These are phyloP conservation scores for Fundulus diaphanus DNA, from an alignment of 2,797 vertebrate species.

Conservation along the genomic window DNA sequence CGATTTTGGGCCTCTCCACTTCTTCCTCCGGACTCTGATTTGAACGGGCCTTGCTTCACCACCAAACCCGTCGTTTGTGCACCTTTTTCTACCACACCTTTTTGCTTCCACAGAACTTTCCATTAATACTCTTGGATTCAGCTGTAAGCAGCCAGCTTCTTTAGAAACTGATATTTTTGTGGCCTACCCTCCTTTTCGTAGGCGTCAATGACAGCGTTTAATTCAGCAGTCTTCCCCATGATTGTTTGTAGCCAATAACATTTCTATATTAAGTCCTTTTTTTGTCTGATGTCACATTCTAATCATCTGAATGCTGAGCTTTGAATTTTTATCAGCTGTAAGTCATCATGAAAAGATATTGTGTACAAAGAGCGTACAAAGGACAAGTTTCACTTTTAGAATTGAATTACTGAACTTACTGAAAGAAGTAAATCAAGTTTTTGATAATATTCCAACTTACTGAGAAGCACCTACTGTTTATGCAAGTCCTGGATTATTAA, in stretches of 20 bases:
- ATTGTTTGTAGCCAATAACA: not conserved
- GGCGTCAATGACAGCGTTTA: not conserved
- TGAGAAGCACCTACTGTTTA: not conserved
- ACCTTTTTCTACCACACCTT: not conserved
- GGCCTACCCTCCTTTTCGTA: not conserved
- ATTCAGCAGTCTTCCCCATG: not conserved
- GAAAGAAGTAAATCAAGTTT: not conserved
- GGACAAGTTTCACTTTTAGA: not conserved
- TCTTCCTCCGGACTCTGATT: too few species aligned
- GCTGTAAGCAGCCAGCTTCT: not conserved
- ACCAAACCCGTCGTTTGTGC: too few species aligned
- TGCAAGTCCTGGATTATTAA: slow-evolving; percentile 4
- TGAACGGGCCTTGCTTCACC: too few species aligned
- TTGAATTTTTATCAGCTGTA: not conserved
- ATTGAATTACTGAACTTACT: not conserved
- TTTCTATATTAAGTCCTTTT: not conserved
- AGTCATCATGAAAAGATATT: too few species aligned
- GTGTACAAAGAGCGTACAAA: not conserved
- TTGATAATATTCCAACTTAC: not conserved
- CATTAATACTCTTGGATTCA: not conserved
- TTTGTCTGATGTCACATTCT: not conserved
- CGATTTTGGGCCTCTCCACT: too few species aligned
- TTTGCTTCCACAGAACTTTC: not conserved
- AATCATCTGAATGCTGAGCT: not conserved
- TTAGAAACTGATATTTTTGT: not conserved